Percentiles rank a stretch among this genome's conserved stretches.
Evolutionary conservation across 2,797 vertebrate genomes (phyloP).

Genomic region (Amphiprion clarkii): DNA sequence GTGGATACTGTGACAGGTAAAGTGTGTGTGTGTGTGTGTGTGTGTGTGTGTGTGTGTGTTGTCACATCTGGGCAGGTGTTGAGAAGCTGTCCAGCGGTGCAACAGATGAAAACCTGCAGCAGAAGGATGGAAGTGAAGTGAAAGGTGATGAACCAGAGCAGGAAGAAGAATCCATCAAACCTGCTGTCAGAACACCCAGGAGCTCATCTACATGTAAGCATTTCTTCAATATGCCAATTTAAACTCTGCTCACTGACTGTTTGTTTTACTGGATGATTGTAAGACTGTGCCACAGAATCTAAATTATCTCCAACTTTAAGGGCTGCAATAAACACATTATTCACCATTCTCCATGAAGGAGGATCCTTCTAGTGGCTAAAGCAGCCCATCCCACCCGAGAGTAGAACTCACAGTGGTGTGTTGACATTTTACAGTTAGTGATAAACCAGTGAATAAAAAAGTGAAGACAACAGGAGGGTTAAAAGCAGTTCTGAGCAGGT

Average conservation of each 20-base stretch:
- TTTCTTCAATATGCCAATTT: neutral
- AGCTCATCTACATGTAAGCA: conserved; percentile 57
- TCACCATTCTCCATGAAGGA: too few relatives aligned
- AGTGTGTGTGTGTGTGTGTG: neutral
- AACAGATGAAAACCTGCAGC: conserved; percentile 12
- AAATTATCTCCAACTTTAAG: too few relatives aligned
- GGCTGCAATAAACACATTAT: too few relatives aligned
- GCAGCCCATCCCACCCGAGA: too few relatives aligned
- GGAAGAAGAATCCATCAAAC: conserved; percentile 28
- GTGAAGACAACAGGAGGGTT: too few relatives aligned
- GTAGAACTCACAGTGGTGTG: too few relatives aligned
- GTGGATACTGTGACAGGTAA: neutral
- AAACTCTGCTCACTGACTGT: neutral
- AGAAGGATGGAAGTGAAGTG: conserved; percentile 25
- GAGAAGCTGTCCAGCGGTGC: conserved; percentile 17
- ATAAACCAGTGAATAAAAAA: too few relatives aligned
- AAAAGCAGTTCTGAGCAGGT: too few relatives aligned
- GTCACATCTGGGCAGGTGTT: conserved; percentile 4
- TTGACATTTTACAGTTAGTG: too few relatives aligned
- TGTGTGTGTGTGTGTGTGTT: neutral
- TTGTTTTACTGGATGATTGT: neutral
- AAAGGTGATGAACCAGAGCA: conserved; percentile 20
- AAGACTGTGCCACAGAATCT: too few relatives aligned
- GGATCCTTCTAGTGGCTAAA: too few relatives aligned
- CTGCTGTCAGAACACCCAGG: conserved; percentile 38